Base-by-base conservation (phyloP, 1,140 invertebrate genomes). In the Leguminivora glycinivorella region DNA sequence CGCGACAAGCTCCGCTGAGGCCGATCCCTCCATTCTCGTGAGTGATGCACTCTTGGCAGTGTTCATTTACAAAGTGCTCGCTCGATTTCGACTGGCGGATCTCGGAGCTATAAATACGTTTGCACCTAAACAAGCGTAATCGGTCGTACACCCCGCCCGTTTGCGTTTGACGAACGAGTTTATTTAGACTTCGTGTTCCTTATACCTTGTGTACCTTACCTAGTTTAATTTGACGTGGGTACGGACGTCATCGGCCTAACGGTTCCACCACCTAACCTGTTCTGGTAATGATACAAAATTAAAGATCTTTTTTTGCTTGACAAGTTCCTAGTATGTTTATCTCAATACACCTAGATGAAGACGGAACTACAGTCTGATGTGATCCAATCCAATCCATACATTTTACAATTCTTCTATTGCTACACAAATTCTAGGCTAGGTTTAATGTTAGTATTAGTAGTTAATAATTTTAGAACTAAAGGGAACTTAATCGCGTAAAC, bases 51-150 rank as follows among this genome's bases (percentile, higher is more conserved):
- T 17, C n/a, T 47, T n/a, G 43, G 43, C 43, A 47, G 43, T 47
- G 43, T 17, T 47, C 43, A 52, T 22, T 52, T 52, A 22, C 47
- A 22, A 43, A 52, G 43, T 52, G 17, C 19, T 52, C 19, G 47
- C 47, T 52, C 47, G 47, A 19, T 52, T 47, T 52, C 47, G 47
- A 22, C 17, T 17, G 56, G 56, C 56, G 58, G 5, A 31, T 29
- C 58, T 26, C 26, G 22, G n/a, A 26, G 17, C 58, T 63, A 63
- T 63, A 63, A 63, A 63, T 63, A 63, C 58, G 58, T 63, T 63
- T 31, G 26, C 58, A 63, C 24, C 58, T 63, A 63, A 63, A 63
- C 58, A 63, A 58, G 58, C 58, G 58, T 63, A 63, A 63, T 63
- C 58, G 58, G 58, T 63, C 58, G 58, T 63, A 25, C 58, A 63